These are phyloP conservation scores for Ephydatia muelleri DNA, from an alignment of 37 sponge, comb jelly and placozoan genomes.

Conservation along the genomic window DNA sequence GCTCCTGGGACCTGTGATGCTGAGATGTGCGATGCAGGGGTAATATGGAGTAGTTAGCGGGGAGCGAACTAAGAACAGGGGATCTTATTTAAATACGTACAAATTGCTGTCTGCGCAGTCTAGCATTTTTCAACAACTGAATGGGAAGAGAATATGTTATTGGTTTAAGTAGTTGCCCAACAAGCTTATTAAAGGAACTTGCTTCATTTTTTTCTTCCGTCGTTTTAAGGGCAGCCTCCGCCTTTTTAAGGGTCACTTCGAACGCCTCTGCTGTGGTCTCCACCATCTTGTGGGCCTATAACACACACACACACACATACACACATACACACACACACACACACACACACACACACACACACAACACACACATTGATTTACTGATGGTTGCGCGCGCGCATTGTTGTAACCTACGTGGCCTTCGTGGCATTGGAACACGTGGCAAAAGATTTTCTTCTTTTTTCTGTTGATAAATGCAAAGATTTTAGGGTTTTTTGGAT, in stretches of 20 bases:
- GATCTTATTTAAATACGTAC: not conserved
- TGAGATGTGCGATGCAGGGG: not conserved
- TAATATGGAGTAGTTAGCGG: not conserved
- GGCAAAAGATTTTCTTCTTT: slow-evolving; percentile 83
- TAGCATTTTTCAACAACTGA: not conserved
- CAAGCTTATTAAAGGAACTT: not conserved
- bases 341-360: slow-evolving; percentile 20
- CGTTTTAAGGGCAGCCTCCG: slow-evolving; percentile 18
- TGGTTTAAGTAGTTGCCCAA: not conserved
- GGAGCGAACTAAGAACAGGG: not conserved
- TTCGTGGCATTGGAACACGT: slow-evolving; percentile 89
- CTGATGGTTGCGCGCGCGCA: not conserved
- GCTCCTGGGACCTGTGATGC: slow-evolving; percentile 49
- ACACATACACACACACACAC: not conserved
- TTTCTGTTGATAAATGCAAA: slow-evolving; percentile 91
- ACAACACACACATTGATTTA: not conserved
- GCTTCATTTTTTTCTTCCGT: slow-evolving; percentile 36
- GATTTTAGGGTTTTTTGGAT: slow-evolving; percentile 76
- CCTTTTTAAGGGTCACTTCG: slow-evolving; percentile 69
- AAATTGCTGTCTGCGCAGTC: not conserved
- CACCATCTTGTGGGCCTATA: slow-evolving; percentile 81
- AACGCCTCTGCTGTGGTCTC: slow-evolving; percentile 85
- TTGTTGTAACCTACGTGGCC: slow-evolving; percentile 58
- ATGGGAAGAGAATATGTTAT: not conserved
- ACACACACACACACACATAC: not conserved